Conservation (phyloP, 2,113 vertebrate species). For the Hyla sarda region DNA sequence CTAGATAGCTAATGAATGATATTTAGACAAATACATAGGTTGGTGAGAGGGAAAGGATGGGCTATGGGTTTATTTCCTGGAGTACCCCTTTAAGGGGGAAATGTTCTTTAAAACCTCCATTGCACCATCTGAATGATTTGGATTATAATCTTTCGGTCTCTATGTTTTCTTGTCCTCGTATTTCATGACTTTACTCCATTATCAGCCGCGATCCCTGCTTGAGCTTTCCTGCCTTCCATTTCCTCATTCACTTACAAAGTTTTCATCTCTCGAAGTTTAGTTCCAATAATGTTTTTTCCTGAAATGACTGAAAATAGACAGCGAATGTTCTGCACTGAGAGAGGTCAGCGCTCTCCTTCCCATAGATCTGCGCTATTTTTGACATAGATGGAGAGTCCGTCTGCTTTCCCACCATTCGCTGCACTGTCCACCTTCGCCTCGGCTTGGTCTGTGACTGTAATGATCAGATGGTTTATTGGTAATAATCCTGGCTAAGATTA, state of each 20-base stretch:
- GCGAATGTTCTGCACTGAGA: background rate
- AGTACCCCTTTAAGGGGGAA: too few species aligned
- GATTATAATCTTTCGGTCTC: background rate
- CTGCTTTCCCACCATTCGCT: conserved; percentile 33
- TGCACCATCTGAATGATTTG: background rate
- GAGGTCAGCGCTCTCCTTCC: conserved; percentile 40
- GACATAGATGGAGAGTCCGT: conserved; percentile 37
- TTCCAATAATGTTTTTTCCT: background rate
- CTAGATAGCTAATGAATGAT: too few species aligned
- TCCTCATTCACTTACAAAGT: background rate
- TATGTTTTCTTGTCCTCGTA: background rate
- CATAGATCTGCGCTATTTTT: conserved; percentile 46
- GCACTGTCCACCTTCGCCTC: too few species aligned
- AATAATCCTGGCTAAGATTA: too few species aligned
- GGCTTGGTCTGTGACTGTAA: too few species aligned
- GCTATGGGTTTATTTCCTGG: too few species aligned
- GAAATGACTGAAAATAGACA: conserved; percentile 8
- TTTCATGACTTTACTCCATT: background rate
- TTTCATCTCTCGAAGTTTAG: background rate
- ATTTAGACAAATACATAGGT: too few species aligned
- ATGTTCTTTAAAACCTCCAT: background rate
- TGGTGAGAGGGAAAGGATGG: too few species aligned
- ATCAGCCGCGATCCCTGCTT: background rate
- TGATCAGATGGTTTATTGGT: too few species aligned
- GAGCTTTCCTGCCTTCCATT: background rate